These are phyloP conservation scores for Lepidocolaptes lacrymiger DNA, from an alignment of 2,797 vertebrate genomes.

Conservation along the genomic window DNA sequence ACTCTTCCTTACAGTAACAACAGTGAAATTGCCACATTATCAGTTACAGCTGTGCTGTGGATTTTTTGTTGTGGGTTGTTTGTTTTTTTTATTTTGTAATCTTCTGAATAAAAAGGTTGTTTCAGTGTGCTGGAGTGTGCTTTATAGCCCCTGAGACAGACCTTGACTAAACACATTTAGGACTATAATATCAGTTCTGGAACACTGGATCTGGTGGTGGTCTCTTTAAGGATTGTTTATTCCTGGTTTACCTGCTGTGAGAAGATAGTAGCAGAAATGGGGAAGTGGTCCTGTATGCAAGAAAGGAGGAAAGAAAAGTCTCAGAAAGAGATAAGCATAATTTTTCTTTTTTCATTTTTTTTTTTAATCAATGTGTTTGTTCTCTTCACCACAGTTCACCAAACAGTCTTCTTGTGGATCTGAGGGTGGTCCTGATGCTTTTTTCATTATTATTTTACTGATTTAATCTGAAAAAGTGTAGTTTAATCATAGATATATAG, in stretches of 20 bases:
- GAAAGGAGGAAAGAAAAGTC: background rate
- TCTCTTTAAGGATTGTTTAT: background rate
- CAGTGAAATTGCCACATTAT: background rate
- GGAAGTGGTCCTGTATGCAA: background rate
- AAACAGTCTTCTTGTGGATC: fast-evolving
- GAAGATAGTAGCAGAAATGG: background rate
- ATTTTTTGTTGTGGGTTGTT: background rate
- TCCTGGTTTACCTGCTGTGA: background rate
- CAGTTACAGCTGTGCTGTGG: background rate
- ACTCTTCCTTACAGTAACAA: background rate
- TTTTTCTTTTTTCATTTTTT: background rate
- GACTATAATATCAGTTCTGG: background rate
- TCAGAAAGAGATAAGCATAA: background rate
- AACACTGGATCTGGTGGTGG: background rate
- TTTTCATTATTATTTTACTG: background rate
- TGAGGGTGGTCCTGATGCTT: background rate
- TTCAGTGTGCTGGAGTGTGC: background rate
- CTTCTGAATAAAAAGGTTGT: background rate
- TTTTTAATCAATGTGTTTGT: background rate
- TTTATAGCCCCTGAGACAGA: background rate
- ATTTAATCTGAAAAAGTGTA: background rate
- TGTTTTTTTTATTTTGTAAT: background rate
- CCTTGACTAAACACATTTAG: background rate
- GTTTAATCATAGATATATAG: background rate
- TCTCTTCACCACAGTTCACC: background rate